Evolutionary conservation across 2,797 vertebrate species (phyloP).

Genomic region (Sebastes hubbsi): DNA sequence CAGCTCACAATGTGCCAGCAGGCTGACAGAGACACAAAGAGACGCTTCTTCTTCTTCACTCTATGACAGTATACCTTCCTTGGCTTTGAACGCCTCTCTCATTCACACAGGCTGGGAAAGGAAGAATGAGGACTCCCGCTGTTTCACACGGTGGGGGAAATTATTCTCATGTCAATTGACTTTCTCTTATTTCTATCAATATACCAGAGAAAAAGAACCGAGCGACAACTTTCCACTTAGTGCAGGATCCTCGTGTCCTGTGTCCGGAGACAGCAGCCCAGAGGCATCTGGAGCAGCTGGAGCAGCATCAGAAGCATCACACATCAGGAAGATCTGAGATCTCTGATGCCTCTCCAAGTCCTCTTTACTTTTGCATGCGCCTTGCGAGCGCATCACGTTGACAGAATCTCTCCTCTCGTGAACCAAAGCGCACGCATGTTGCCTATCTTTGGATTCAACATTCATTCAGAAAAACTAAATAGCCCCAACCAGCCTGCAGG

Average conservation of each 20-base stretch:
- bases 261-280: neutral
- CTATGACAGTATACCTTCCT: neutral
- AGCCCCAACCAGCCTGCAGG: neutral
- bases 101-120: constrained; percentile 23
- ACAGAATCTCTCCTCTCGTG: neutral
- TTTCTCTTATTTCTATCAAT: neutral
- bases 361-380: constrained; percentile 13
- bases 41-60: constrained; percentile 41
- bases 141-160: neutral
- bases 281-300: constrained; percentile 4
- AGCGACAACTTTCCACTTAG: constrained; percentile 41
- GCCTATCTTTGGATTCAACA: neutral
- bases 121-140: constrained; percentile 10
- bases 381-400: neutral
- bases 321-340: neutral
- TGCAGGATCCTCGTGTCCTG: neutral
- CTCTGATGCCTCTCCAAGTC: constrained; percentile 37
- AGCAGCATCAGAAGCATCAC: constrained; percentile 21
- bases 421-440: neutral
- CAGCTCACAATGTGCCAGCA: constrained; percentile 10
- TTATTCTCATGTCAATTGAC: neutral
- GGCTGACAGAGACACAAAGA: constrained; percentile 36
- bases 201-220: neutral
- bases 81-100: constrained; percentile 33
- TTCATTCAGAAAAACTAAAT: neutral